Evolutionary conservation across 2,888 invertebrate genomes (phyloP).

Genomic region (Thereva unica): DNA sequence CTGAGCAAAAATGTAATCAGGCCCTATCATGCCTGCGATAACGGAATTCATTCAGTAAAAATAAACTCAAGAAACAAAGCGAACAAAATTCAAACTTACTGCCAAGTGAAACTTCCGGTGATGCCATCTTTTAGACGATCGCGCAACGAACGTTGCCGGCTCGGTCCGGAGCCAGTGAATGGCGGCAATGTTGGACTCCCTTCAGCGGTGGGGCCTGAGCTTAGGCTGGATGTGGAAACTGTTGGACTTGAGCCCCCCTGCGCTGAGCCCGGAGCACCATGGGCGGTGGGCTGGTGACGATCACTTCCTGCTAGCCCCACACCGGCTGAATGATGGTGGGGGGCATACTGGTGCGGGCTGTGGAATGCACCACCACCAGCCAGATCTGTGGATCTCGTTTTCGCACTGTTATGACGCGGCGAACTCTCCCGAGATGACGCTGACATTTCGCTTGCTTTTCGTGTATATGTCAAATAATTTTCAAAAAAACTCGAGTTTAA

Average conservation of each 20-base stretch:
- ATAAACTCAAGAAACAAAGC: slow-evolving; percentile 39
- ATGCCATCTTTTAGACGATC: slow-evolving; percentile 79
- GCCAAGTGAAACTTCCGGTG: slow-evolving; percentile 78
- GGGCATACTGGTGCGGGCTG: slow-evolving; percentile 40
- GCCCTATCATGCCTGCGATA: too few relatives aligned
- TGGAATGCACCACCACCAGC: slow-evolving; percentile 47
- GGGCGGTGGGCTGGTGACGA: slow-evolving; percentile 6
- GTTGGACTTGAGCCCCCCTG: slow-evolving; percentile 13
- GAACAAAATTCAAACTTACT: slow-evolving; percentile 65
- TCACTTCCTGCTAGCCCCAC: not conserved
- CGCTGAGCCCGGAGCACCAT: slow-evolving; percentile 1
- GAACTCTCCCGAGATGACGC: slow-evolving; percentile 57
- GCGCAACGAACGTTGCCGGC: slow-evolving; percentile 75
- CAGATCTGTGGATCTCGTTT: slow-evolving; percentile 46
- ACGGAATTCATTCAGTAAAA: not conserved
- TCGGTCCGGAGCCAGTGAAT: slow-evolving; percentile 61
- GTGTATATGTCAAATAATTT: slow-evolving; percentile 12
- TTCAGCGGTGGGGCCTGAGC: slow-evolving; percentile 35
- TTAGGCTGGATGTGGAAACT: slow-evolving; percentile 2
- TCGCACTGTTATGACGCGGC: slow-evolving; percentile 53
- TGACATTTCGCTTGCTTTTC: slow-evolving; percentile 12
- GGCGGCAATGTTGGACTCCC: slow-evolving; percentile 55
- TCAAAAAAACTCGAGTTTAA: not conserved
- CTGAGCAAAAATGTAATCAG: too few relatives aligned
- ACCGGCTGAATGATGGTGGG: slow-evolving; percentile 46